Evolutionary conservation across 2,113 vertebrate species (phyloP).

Genomic region (Bungarus multicinctus): DNA sequence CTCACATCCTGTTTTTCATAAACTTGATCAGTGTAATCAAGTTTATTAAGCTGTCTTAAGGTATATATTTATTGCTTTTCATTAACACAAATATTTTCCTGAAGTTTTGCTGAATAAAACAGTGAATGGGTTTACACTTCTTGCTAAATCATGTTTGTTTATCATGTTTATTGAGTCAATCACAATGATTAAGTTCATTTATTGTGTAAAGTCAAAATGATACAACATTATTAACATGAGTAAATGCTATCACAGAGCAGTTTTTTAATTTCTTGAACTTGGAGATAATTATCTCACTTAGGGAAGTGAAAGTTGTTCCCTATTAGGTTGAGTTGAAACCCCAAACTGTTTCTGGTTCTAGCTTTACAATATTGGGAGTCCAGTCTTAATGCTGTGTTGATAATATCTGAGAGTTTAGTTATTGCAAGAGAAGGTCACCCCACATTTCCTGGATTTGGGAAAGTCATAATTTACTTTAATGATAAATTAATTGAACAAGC

Average conservation of each 20-base stretch:
- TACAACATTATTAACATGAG: background rate
- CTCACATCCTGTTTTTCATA: background rate
- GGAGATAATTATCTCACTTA: background rate
- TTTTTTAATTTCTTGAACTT: background rate
- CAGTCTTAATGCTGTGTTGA: background rate
- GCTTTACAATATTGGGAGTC: background rate
- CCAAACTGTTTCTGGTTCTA: background rate
- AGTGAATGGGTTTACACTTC: background rate
- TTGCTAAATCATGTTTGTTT: background rate
- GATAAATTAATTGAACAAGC: background rate
- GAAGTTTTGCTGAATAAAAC: background rate
- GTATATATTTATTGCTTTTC: background rate
- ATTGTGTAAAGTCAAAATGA: background rate
- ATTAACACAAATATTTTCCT: background rate
- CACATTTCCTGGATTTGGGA: background rate
- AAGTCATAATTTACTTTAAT: background rate
- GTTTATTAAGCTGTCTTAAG: rapidly evolving
- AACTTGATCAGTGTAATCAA: background rate
- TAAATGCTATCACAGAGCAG: background rate
- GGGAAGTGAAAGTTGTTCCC: background rate
- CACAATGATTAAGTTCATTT: background rate
- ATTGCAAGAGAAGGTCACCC: background rate
- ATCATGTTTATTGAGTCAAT: background rate
- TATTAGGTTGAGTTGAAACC: background rate
- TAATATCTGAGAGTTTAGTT: background rate